Evolutionary conservation across 92 coral and sea anemone species (phyloP).

Genomic region (Galaxea fascicularis): DNA sequence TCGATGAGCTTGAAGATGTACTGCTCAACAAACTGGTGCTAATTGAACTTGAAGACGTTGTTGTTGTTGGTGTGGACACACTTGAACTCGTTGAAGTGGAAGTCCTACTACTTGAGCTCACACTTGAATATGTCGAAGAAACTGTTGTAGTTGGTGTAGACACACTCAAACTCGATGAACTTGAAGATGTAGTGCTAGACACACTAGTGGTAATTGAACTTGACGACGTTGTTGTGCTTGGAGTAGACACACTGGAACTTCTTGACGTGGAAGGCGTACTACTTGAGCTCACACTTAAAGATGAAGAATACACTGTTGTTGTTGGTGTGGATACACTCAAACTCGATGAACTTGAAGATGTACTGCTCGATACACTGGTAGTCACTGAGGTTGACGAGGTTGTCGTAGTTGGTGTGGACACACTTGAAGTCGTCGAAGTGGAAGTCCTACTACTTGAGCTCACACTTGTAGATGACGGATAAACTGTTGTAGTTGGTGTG

Average conservation of each 20-base stretch:
- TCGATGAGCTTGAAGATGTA: not conserved
- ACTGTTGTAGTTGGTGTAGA: not conserved
- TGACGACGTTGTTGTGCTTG: too few species aligned
- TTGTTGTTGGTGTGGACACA: not conserved
- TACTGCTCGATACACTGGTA: too few species aligned
- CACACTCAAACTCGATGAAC: not conserved
- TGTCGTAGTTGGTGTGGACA: too few species aligned
- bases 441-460: not conserved
- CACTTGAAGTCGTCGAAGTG: too few species aligned
- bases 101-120: too few species aligned
- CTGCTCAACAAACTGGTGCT: not conserved
- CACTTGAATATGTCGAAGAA: constrained; percentile 18
- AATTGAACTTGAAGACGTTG: not conserved
- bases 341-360: too few species aligned
- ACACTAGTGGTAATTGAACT: not conserved
- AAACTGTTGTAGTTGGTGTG: constrained; percentile 15
- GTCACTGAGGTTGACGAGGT: too few species aligned
- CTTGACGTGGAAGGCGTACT: not conserved
- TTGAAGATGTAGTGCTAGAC: not conserved
- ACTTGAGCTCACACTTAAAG: constrained; percentile 6
- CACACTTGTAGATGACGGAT: not conserved
- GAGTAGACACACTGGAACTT: not conserved
- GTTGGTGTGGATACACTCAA: not conserved
- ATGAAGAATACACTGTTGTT: not conserved
- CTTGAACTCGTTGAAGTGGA: too few species aligned